phyloP scores from a whole-genome alignment of 2,113 vertebrate species.

The Shinisaurus crocodilurus region DNA sequence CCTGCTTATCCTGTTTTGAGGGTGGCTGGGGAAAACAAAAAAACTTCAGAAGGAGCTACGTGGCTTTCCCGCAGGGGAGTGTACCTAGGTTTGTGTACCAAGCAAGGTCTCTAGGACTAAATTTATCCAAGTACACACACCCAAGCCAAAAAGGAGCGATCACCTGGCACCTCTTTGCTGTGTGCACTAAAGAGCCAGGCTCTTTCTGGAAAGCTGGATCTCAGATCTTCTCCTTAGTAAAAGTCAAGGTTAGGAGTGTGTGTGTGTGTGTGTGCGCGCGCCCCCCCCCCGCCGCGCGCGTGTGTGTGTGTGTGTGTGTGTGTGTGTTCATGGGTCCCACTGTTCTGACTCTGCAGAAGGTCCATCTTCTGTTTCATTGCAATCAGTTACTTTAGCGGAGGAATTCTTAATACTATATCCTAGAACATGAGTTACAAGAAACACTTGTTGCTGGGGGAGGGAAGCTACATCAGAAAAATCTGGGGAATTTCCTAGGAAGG shows the following conservation, averaged over 20 bases:
- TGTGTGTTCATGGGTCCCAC: neutral
- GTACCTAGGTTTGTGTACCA: neutral
- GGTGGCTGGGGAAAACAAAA: neutral
- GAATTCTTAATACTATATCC: neutral
- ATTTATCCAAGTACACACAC: neutral
- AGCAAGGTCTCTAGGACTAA: neutral
- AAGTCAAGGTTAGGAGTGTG: too few species aligned
- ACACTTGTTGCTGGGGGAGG: neutral
- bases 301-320: too few species aligned
- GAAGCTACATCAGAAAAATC: neutral
- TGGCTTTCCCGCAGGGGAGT: too few species aligned
- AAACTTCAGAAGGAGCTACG: too few species aligned
- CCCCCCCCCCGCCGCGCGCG: too few species aligned
- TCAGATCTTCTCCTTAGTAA: neutral
- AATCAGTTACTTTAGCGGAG: neutral
- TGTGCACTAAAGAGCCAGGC: neutral
- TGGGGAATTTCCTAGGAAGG: constrained; percentile 57
- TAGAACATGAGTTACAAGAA: neutral
- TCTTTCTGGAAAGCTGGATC: neutral
- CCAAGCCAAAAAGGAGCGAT: neutral
- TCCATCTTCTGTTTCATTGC: neutral
- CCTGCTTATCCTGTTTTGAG: neutral
- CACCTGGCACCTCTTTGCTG: neutral
- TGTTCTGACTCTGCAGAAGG: neutral
- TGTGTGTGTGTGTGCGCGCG: too few species aligned